Evolutionary conservation across 2,113 vertebrate genomes (phyloP).

Genomic region (Panurus biarmicus): DNA sequence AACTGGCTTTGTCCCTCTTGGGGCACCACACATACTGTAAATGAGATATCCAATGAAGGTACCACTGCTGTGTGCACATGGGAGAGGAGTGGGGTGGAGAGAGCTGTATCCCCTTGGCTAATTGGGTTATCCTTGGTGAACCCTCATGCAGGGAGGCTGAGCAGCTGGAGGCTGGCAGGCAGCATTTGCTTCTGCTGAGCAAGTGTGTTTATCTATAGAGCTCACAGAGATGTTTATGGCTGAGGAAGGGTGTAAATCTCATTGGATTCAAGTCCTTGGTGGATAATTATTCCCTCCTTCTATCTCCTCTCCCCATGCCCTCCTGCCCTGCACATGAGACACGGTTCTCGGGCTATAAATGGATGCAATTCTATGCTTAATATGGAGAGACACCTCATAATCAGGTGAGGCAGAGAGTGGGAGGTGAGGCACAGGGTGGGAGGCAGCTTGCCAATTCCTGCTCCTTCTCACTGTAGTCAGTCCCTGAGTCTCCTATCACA

Average conservation of each 20-base stretch:
- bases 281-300: background rate
- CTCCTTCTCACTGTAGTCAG: background rate
- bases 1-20: fast-evolving
- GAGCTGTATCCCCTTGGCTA: background rate
- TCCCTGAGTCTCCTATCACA: background rate
- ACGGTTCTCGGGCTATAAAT: background rate
- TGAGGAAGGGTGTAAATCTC: slow-evolving; percentile 8
- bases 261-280: background rate
- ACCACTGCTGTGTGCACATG: background rate
- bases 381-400: background rate
- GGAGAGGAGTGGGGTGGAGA: background rate
- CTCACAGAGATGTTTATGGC: background rate
- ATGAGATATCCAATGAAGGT: background rate
- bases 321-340: background rate
- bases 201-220: background rate
- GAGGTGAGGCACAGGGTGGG: background rate
- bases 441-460: background rate
- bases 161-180: background rate
- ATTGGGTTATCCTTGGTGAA: background rate
- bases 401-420: background rate
- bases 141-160: background rate
- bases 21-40: background rate
- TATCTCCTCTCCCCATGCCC: background rate
- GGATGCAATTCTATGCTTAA: background rate
- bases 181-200: background rate